These are phyloP conservation scores for Melitaea athalia DNA, from an alignment of 2,888 invertebrate genomes.

Conservation along the genomic window DNA sequence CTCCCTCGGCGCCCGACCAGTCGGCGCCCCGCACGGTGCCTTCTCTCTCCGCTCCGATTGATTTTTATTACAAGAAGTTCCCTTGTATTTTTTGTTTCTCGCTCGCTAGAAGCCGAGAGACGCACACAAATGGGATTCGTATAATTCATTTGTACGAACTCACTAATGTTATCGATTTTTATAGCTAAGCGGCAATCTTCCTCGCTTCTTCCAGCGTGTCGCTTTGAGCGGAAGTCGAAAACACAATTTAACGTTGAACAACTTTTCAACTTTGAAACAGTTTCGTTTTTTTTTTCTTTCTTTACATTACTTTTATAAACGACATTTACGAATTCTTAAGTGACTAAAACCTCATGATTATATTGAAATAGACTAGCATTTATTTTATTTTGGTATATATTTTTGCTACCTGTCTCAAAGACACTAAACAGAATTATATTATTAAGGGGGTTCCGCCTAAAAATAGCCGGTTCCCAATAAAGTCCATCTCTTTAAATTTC, in stretches of 20 bases:
- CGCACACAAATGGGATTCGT: slow-evolving; percentile 76
- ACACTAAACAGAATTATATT: too few relatives aligned
- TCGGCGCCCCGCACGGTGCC: slow-evolving; percentile 77
- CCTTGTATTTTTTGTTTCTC: slow-evolving; percentile 77
- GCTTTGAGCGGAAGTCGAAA: slow-evolving; percentile 1
- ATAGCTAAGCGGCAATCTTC: slow-evolving; percentile 58
- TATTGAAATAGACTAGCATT: neutral
- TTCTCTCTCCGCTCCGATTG: slow-evolving; percentile 82
- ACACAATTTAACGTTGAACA: neutral
- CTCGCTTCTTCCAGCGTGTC: slow-evolving; percentile 16
- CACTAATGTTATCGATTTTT: slow-evolving; percentile 82
- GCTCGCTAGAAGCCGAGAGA: slow-evolving; percentile 66
- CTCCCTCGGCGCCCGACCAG: slow-evolving; percentile 64
- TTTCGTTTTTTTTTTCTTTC: neutral
- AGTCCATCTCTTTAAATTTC: too few relatives aligned
- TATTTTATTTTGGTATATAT: too few relatives aligned
- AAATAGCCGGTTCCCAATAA: too few relatives aligned
- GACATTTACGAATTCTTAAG: neutral
- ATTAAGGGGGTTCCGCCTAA: too few relatives aligned
- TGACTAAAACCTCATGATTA: neutral
- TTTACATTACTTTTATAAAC: neutral
- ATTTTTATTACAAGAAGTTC: slow-evolving; percentile 83
- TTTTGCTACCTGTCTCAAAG: too few relatives aligned
- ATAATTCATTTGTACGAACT: slow-evolving; percentile 81
- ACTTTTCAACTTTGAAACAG: slow-evolving; percentile 1